These are phyloP conservation scores for Turnix velox DNA, from an alignment of 2,113 vertebrate genomes.

Conservation along the genomic window DNA sequence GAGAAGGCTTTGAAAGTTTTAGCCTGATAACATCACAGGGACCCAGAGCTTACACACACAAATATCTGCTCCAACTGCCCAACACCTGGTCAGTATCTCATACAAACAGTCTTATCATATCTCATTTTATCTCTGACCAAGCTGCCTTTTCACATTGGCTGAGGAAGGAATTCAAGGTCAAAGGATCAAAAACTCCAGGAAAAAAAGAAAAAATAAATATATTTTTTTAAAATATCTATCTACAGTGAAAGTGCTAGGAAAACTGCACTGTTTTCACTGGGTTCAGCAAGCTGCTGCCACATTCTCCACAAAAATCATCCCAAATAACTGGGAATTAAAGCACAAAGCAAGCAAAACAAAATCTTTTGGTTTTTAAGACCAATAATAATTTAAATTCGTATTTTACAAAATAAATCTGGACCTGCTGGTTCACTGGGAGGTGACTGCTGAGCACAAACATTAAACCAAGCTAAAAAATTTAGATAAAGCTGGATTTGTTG, in stretches of 20 bases:
- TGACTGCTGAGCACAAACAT: neutral
- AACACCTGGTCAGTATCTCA: neutral
- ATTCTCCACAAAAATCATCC: neutral
- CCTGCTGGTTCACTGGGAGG: neutral
- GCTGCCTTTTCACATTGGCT: neutral
- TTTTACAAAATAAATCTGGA: neutral
- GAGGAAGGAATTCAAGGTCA: neutral
- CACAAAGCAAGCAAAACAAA: neutral
- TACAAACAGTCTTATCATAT: neutral
- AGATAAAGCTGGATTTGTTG: neutral
- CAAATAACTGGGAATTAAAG: neutral
- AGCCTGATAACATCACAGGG: accelerated
- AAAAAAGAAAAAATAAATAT: too few relatives aligned
- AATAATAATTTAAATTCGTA: neutral
- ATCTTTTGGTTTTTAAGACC: neutral
- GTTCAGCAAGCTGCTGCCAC: neutral
- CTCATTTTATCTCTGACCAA: neutral
- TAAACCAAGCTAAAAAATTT: neutral
- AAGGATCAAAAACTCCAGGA: neutral
- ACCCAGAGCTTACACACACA: neutral
- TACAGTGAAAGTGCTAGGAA: neutral
- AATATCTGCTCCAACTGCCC: neutral
- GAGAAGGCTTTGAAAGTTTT: neutral
- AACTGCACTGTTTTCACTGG: neutral
- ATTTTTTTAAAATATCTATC: too few relatives aligned